phyloP scores from a whole-genome alignment of 2,888 invertebrate species.

The Quadroppia sp. region DNA sequence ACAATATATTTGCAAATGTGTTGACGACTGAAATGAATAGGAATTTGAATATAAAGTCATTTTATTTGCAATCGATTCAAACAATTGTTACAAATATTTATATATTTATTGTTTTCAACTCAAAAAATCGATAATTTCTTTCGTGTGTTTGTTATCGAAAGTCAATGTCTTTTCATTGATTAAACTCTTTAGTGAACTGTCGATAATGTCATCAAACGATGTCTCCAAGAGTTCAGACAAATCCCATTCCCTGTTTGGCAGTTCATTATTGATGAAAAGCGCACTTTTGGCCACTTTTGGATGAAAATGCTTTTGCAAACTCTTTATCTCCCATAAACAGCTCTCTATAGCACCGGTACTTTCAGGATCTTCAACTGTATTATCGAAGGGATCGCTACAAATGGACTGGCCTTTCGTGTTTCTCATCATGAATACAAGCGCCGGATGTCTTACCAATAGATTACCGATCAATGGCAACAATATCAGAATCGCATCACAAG shows the following conservation, averaged over 20 bases:
- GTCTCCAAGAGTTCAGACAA: conserved; percentile 64
- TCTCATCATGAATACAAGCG: conserved; percentile 20
- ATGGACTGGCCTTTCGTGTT: neutral
- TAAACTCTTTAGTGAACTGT: conserved; percentile 5
- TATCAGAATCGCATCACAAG: conserved; percentile 68
- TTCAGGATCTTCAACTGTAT: conserved; percentile 72
- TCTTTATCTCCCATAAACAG: conserved; percentile 84
- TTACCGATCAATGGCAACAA: conserved; percentile 79
- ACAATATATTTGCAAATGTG: no score
- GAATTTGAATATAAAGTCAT: no score
- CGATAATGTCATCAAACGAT: conserved; percentile 40
- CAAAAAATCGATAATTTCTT: neutral
- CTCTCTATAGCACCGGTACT: conserved; percentile 78
- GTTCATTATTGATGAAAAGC: conserved; percentile 63
- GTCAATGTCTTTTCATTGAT: neutral
- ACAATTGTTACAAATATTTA: no score
- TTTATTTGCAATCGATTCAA: no score
- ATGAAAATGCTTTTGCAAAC: conserved; percentile 68
- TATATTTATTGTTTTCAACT: no score
- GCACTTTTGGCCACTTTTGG: conserved; percentile 70
- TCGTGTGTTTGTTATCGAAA: neutral
- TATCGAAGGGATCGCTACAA: conserved; percentile 72
- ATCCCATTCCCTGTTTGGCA: conserved; percentile 67
- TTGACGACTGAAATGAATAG: no score
- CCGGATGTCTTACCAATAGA: conserved; percentile 69